Evolutionary conservation across 2,888 invertebrate genomes (phyloP).

Genomic region (Tenthredo distinguenda): DNA sequence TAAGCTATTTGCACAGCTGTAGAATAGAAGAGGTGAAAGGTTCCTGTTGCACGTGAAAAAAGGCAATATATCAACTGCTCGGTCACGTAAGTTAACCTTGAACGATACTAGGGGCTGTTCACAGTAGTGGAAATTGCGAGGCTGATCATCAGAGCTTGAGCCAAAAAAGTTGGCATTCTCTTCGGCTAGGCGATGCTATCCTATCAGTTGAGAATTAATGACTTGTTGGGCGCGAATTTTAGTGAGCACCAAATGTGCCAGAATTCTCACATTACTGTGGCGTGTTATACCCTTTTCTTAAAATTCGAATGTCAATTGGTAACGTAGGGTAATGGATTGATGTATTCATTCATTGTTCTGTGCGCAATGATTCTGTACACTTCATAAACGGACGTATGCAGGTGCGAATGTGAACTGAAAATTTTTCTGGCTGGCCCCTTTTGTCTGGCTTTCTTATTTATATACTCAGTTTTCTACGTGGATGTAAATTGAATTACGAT

Average conservation of each 20-base stretch:
- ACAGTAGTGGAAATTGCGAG: background rate
- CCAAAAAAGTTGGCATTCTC: constrained; percentile 15
- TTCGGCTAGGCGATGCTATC: background rate
- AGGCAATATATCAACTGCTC: constrained; percentile 30
- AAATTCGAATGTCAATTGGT: background rate
- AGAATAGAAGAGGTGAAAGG: background rate
- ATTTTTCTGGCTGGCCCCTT: background rate
- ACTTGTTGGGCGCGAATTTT: background rate
- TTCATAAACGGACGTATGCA: background rate
- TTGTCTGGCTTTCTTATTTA: background rate
- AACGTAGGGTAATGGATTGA: background rate
- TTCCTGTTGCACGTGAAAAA: constrained; percentile 27
- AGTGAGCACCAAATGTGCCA: background rate
- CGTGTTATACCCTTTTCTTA: background rate
- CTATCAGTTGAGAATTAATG: constrained; percentile 21
- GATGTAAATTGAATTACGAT: constrained; percentile 33
- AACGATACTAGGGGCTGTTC: constrained; percentile 6
- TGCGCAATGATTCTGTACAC: background rate
- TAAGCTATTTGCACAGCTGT: background rate
- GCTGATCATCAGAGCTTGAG: background rate
- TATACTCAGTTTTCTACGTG: background rate
- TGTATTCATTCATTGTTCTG: background rate
- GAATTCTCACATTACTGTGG: background rate
- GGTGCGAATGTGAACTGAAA: background rate
- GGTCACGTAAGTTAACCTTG: constrained; percentile 12